Conservation (phyloP, 64 coral and sea anemone genomes). For the Pocillopora damicornis region DNA sequence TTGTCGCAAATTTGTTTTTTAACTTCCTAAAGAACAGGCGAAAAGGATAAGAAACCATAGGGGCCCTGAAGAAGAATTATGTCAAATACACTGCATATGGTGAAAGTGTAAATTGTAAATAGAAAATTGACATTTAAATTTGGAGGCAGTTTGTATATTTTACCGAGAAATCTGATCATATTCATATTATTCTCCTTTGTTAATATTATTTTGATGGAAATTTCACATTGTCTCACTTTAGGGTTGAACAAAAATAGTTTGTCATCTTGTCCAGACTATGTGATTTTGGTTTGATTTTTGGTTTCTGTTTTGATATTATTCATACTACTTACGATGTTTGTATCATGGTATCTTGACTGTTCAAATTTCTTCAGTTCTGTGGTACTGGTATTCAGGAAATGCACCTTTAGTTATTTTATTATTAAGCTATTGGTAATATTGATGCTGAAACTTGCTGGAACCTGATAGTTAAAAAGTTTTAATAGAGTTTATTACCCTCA, state of each 20-base stretch:
- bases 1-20: too few relatives aligned
- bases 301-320: background rate
- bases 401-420: too few relatives aligned
- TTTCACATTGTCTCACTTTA: background rate
- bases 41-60: too few relatives aligned
- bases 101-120: conserved; percentile 15
- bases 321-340: background rate
- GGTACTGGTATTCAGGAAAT: too few relatives aligned
- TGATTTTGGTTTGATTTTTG: background rate
- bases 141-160: conserved; percentile 36
- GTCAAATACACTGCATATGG: background rate
- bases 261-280: background rate
- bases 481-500: too few relatives aligned
- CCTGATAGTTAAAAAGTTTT: too few relatives aligned
- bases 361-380: too few relatives aligned
- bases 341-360: background rate
- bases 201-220: conserved; percentile 10
- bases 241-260: background rate
- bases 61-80: background rate
- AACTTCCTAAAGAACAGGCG: too few relatives aligned
- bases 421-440: too few relatives aligned
- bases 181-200: background rate
- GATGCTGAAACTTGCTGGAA: too few relatives aligned
- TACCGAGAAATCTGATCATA: conserved; percentile 20
- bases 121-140: background rate